Evolutionary conservation across 37 sponge, comb jelly and placozoan genomes (phyloP).

Genomic region (Aphrocallistes beatrix): DNA sequence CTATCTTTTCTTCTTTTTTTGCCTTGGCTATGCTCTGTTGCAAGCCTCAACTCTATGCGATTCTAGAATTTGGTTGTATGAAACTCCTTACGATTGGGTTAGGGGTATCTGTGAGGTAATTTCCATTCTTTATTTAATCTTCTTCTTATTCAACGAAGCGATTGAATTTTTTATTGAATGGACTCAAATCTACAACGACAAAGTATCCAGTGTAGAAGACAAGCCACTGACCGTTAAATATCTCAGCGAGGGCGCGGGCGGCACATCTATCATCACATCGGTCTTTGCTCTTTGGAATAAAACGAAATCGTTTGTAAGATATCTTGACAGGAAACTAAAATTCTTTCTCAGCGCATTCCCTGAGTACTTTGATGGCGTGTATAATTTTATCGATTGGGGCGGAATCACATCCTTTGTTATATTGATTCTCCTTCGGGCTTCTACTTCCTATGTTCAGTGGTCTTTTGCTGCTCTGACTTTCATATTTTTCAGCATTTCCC

Average conservation of each 20-base stretch:
- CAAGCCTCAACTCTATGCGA: background rate
- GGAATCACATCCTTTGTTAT: background rate
- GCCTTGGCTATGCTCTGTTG: slow-evolving; percentile 12
- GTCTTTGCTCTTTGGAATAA: background rate
- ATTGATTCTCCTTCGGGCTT: background rate
- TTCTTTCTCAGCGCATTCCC: background rate
- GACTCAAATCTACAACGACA: background rate
- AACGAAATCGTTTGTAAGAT: background rate
- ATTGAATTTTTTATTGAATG: background rate
- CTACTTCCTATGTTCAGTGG: background rate
- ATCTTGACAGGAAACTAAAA: background rate
- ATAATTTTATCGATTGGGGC: background rate
- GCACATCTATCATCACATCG: background rate
- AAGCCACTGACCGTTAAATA: background rate
- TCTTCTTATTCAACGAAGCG: background rate
- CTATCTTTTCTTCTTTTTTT: background rate
- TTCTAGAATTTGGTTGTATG: background rate
- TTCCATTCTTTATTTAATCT: background rate
- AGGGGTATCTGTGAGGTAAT: background rate
- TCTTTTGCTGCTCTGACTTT: background rate
- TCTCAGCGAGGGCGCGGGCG: background rate
- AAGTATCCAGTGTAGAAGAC: background rate
- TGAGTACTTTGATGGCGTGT: slow-evolving; percentile 7
- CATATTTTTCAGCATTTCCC: background rate
- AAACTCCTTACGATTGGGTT: background rate